phyloP scores from a whole-genome alignment of 2,113 vertebrate species.

The Athene cunicularia region DNA sequence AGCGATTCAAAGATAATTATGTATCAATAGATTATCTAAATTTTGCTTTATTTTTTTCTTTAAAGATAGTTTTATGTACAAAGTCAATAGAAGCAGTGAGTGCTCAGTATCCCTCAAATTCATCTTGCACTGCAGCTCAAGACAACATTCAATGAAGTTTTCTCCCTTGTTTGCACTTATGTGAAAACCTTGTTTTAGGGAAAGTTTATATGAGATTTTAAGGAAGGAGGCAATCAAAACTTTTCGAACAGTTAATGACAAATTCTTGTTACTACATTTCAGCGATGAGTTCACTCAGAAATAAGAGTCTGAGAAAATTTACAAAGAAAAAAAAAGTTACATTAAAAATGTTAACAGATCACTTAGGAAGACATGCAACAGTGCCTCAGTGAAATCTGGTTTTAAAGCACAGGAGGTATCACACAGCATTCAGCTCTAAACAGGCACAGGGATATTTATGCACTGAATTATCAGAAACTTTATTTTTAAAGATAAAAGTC shows the following conservation, averaged over 20 bases:
- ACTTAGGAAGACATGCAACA: not conserved
- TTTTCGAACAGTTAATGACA: not conserved
- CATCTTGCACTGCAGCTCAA: not conserved
- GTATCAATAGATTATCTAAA: not conserved
- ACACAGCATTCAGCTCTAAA: not conserved
- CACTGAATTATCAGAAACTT: not conserved
- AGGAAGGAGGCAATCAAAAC: not conserved
- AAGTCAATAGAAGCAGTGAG: not conserved
- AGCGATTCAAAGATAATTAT: not conserved
- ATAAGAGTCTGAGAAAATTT: not conserved
- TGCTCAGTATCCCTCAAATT: not conserved
- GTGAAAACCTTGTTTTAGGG: not conserved
- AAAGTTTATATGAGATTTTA: not conserved
- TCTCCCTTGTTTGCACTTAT: not conserved
- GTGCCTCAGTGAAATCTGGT: not conserved
- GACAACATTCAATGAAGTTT: not conserved
- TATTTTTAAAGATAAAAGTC: not conserved
- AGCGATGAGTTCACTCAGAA: not conserved
- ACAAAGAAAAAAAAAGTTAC: not conserved
- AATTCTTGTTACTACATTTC: not conserved
- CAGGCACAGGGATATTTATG: not conserved
- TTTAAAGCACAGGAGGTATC: not conserved
- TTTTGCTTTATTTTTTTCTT: not conserved
- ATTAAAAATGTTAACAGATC: not conserved
- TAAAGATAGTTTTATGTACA: not conserved